Evolutionary conservation across 2,113 vertebrate genomes (phyloP), one percentile per base, ranked within the genome.

Genomic region (Platysternon megacephalum): DNA sequence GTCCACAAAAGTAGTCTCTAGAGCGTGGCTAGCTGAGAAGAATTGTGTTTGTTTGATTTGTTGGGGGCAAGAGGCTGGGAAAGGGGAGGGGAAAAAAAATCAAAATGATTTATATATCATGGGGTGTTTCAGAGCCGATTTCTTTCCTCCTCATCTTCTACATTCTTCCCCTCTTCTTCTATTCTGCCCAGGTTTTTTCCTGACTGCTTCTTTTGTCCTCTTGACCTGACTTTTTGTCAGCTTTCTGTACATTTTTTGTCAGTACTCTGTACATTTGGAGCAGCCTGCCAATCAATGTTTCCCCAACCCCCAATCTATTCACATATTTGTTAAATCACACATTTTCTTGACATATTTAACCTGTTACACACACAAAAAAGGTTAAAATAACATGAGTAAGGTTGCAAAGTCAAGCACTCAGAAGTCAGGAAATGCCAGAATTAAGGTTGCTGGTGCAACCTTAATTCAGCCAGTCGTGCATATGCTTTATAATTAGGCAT

Each of bases 201-300:
- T 1, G 1, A 39, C 1, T 55, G 48, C 3, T 82, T 8, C 6
- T 76, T 86, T 78, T 89, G 82, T 6, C 82, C 84, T 90, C 48
- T 68, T 93, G 81, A 80, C 91, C 14, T 68, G 32, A 85, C 74
- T 94, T 85, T 96, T 61, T 93, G 86, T 83, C 83, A 79, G 44
- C 28, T 32, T 49, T 58, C 16, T 44, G 1, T 49, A n/a, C n/a
- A n/a, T n/a, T n/a, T n/a, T n/a, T n/a, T n/a, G n/a, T n/a, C n/a
- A 61, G 78, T 55, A 42, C 13, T 65, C 26, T 22, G 32, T 83
- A 12, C 0, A 0, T 85, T 90, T 86, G 65, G 86, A 90, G n/a
- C 49, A 2, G 17, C 88, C 3, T 80, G 80, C 61, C 84, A 68
- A 14, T 91, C 91, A 53, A 86, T 0, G 1, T 65, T 24, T 80